These are phyloP conservation scores for Dynastes hyllus DNA, from an alignment of 2,888 invertebrate species.

Conservation along the genomic window DNA sequence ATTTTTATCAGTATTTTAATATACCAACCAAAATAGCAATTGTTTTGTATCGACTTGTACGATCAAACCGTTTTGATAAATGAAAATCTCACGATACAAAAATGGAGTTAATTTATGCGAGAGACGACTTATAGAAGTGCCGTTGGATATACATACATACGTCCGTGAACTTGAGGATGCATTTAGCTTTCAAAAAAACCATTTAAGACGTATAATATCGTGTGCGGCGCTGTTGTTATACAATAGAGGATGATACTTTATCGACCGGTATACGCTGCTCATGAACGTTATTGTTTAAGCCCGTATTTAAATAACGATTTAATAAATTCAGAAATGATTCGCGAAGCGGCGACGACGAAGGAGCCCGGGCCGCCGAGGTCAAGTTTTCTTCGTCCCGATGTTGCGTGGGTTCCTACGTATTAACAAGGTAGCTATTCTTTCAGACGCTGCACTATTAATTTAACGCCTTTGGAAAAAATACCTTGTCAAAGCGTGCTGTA, in stretches of 20 bases:
- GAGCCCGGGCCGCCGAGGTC: slow-evolving; percentile 60
- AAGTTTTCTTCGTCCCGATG: slow-evolving; percentile 59
- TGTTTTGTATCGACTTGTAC: not conserved
- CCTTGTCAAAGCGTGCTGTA: slow-evolving; percentile 39
- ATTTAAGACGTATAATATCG: slow-evolving; percentile 41
- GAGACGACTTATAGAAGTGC: slow-evolving; percentile 36
- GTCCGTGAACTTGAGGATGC: slow-evolving; percentile 50
- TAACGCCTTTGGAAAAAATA: slow-evolving; percentile 65
- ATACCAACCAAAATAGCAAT: no score
- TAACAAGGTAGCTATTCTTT: slow-evolving; percentile 68
- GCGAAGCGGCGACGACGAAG: slow-evolving; percentile 38
- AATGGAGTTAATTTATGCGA: slow-evolving; percentile 46
- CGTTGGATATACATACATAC: slow-evolving; percentile 23
- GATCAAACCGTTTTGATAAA: slow-evolving; percentile 18
- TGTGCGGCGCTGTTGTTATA: slow-evolving; percentile 48
- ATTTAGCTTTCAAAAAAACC: slow-evolving; percentile 47
- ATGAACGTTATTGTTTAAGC: slow-evolving; percentile 57
- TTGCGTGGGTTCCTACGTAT: slow-evolving; percentile 65
- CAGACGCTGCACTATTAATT: slow-evolving; percentile 67
- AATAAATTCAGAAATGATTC: slow-evolving; percentile 57
- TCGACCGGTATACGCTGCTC: slow-evolving; percentile 49
- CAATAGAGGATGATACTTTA: slow-evolving; percentile 54
- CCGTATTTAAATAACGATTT: slow-evolving; percentile 59
- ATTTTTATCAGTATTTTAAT: no score
- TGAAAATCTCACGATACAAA: slow-evolving; percentile 30